Evolutionary conservation across 1,140 invertebrate genomes (phyloP), one percentile per base, ranked within the genome.

Genomic region (Parapsyche elsis): DNA sequence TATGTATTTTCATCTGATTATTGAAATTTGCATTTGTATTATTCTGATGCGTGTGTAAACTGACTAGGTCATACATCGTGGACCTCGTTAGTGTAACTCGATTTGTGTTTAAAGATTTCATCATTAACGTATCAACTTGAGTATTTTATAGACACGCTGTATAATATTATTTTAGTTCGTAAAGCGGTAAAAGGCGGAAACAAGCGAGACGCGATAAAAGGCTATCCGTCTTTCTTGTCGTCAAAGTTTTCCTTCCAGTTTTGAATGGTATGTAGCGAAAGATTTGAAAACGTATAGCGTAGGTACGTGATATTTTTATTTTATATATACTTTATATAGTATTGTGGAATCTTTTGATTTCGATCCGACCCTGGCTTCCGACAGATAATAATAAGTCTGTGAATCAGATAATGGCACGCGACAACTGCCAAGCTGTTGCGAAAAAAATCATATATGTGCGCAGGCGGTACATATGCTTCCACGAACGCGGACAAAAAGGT

Each of bases 341-440:
- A 57, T 57, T 57, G 14, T 9, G 5, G 2, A 19, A n/a, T 61
- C 57, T 49, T 7, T 46, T 44, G 44, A 45, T 38, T 30, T 26
- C 23, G n/a, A 75, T 57, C 45, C 73, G 46, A 9, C 73, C 45
- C 64, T 67, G 49, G 38, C n/a, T 9, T 14, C 49, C 14, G 45
- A 75, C 73, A 75, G 24, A 75, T 73, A 38, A 79, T 79, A 79
- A 73, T 75, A 44, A 70, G 77, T 70, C 30, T 38, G 44, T 30
- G 38, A 80, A 80, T 80, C 79, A 75, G 79, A 80, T 80, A 80
- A 80, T 76, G 59, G 79, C 79, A 80, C 79, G 79, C 79, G 79
- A 80, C 79, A 80, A 80, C 71, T 80, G 71, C 45, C 71, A 45
- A 16, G 9, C 7, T 9, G 73, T n/a, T n/a, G n/a, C 53, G 14